Conservation (phyloP, 2,797 vertebrate genomes). For the Cyclura pinguis region DNA sequence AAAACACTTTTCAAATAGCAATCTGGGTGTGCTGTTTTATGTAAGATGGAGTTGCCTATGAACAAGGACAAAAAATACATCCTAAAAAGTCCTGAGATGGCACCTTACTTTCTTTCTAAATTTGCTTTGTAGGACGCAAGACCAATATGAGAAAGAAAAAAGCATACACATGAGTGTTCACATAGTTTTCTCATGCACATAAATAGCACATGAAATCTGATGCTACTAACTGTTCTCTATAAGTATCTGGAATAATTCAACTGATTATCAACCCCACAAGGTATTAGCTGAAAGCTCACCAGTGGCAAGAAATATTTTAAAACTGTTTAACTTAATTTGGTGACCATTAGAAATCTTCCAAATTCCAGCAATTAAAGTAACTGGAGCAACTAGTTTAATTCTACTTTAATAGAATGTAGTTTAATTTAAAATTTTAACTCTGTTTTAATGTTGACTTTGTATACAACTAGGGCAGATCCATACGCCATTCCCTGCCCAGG, state of each 20-base stretch:
- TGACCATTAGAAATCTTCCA: not conserved
- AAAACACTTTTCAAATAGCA: not conserved
- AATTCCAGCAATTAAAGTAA: not conserved
- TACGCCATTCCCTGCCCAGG: not conserved
- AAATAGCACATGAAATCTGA: not conserved
- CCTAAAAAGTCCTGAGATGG: not conserved
- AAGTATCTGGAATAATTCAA: not conserved
- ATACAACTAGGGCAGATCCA: not conserved
- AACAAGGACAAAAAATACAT: not conserved
- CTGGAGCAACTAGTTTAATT: too few relatives aligned
- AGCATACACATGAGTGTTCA: not conserved
- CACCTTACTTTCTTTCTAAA: not conserved
- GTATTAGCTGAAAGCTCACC: not conserved
- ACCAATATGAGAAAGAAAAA: not conserved
- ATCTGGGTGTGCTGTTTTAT: not conserved
- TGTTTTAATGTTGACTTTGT: too few relatives aligned
- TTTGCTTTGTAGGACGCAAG: not conserved
- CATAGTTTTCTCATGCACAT: not conserved
- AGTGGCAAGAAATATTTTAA: not conserved
- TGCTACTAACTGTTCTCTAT: too few relatives aligned
- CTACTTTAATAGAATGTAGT: too few relatives aligned
- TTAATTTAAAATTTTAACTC: too few relatives aligned
- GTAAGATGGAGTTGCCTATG: not conserved
- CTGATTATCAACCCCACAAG: not conserved
- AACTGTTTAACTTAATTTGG: not conserved